These are phyloP conservation scores for Philereme transversata DNA, from an alignment of 2,888 invertebrate species.

Conservation along the genomic window DNA sequence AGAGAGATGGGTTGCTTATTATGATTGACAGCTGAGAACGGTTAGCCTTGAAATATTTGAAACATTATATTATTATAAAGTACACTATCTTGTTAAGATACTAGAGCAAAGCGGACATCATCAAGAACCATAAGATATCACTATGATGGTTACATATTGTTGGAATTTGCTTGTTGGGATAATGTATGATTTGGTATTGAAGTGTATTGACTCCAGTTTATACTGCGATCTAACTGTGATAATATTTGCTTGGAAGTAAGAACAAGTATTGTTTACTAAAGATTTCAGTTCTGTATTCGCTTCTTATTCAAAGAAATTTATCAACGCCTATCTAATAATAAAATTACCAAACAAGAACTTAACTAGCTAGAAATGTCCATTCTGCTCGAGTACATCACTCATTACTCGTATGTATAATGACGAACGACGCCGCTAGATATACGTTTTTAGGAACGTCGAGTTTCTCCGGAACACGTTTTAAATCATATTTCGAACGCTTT, in stretches of 20 bases:
- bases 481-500: conserved; percentile 83
- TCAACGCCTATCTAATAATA: neutral
- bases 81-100: conserved; percentile 78
- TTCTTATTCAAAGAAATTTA: too few species aligned
- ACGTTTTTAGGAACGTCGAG: conserved; percentile 80
- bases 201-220: neutral
- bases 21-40: conserved; percentile 85
- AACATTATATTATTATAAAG: conserved; percentile 84
- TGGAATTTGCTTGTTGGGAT: neutral
- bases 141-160: neutral
- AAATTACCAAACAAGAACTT: neutral
- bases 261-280: too few species aligned
- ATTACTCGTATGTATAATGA: conserved; percentile 80
- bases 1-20: conserved; percentile 79
- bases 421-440: conserved; percentile 72
- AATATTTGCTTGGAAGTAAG: too few species aligned
- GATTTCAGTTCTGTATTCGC: too few species aligned
- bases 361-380: conserved; percentile 53
- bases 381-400: conserved; percentile 57
- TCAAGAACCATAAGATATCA: neutral
- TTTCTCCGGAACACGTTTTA: conserved; percentile 84
- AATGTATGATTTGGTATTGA: neutral
- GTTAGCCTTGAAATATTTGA: conserved; percentile 85
- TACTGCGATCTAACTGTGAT: too few species aligned
- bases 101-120: conserved; percentile 68